Percentiles rank a stretch among this genome's conserved stretches.
phyloP scores from a whole-genome alignment of 2,888 invertebrate species.

The Oegoconia quadripuncta region DNA sequence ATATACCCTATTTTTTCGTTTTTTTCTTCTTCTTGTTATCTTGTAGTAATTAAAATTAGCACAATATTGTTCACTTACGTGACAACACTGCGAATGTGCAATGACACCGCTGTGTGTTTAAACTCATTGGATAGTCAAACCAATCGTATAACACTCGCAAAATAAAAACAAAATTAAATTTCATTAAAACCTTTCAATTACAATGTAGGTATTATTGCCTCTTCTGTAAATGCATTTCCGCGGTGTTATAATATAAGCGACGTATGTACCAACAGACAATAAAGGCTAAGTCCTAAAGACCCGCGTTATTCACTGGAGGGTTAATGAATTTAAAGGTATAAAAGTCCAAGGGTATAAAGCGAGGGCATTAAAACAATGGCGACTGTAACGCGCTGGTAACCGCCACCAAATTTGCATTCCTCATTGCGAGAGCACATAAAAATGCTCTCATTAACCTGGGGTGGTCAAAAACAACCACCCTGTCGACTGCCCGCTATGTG shows the following conservation, averaged over 20 bases:
- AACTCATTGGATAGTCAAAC: too few species aligned
- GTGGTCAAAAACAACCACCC: slow-evolving; percentile 60
- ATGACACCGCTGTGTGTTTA: too few species aligned
- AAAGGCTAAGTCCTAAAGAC: slow-evolving; percentile 53
- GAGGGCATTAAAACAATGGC: slow-evolving; percentile 67
- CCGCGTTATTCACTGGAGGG: slow-evolving; percentile 44
- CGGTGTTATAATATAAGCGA: background rate
- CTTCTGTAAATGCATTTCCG: too few species aligned
- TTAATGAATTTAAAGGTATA: slow-evolving; percentile 66
- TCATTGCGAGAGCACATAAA: slow-evolving; percentile 75
- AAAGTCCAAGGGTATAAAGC: slow-evolving; percentile 56
- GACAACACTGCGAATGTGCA: too few species aligned
- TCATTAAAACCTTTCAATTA: too few species aligned
- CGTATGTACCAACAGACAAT: slow-evolving; percentile 35
- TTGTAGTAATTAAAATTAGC: too few species aligned
- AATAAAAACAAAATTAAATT: too few species aligned
- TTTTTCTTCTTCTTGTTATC: too few species aligned
- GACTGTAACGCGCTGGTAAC: slow-evolving; percentile 61
- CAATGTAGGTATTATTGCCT: too few species aligned
- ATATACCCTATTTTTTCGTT: too few species aligned
- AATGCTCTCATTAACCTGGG: slow-evolving; percentile 76
- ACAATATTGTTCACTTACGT: too few species aligned
- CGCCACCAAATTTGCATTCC: slow-evolving; percentile 75
- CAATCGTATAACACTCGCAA: too few species aligned
- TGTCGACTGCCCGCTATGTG: slow-evolving; percentile 31